Conservation (phyloP, 2,888 invertebrate species). For the Eristalis pertinax region DNA sequence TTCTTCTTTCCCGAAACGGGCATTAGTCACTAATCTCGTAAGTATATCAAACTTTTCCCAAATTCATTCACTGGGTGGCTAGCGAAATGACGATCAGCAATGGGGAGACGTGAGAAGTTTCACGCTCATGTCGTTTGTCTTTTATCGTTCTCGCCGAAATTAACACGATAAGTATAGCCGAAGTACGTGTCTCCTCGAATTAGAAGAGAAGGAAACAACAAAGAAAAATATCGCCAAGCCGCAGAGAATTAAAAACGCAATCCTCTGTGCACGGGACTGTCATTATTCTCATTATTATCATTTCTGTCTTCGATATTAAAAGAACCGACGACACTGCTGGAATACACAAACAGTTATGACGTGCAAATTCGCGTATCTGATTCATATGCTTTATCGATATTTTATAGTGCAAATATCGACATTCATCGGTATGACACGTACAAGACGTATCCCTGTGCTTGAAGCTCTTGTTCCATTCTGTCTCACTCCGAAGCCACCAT, state of each 20-base stretch:
- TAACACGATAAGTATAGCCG: slow-evolving; percentile 9
- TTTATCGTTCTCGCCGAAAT: slow-evolving; percentile 33
- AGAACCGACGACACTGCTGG: slow-evolving; percentile 32
- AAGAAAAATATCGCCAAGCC: slow-evolving; percentile 4
- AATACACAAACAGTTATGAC: slow-evolving; percentile 48
- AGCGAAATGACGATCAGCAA: not conserved
- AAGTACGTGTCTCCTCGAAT: slow-evolving; percentile 18
- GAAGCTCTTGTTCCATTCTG: slow-evolving; percentile 2
- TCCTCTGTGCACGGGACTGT: not conserved
- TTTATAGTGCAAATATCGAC: slow-evolving; percentile 52
- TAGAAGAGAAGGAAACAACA: not conserved
- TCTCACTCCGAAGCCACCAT: not conserved
- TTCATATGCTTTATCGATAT: slow-evolving; percentile 65
- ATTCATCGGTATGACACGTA: slow-evolving; percentile 58
- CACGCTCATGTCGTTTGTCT: slow-evolving; percentile 5
- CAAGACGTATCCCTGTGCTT: slow-evolving; percentile 10
- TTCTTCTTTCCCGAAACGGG: not conserved
- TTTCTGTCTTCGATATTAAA: slow-evolving; percentile 49
- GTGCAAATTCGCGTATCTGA: slow-evolving; percentile 53
- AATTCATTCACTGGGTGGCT: slow-evolving; percentile 25
- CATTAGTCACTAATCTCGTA: slow-evolving; percentile 16
- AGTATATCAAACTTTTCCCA: slow-evolving; percentile 22
- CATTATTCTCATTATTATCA: slow-evolving; percentile 56
- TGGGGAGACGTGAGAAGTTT: not conserved
- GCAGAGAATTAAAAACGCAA: slow-evolving; percentile 32